A percentile compares a stretch with the other conserved stretches of the same genome.
Evolutionary conservation across 1,140 invertebrate species (phyloP).

Genomic region (Cherax quadricarinatus): DNA sequence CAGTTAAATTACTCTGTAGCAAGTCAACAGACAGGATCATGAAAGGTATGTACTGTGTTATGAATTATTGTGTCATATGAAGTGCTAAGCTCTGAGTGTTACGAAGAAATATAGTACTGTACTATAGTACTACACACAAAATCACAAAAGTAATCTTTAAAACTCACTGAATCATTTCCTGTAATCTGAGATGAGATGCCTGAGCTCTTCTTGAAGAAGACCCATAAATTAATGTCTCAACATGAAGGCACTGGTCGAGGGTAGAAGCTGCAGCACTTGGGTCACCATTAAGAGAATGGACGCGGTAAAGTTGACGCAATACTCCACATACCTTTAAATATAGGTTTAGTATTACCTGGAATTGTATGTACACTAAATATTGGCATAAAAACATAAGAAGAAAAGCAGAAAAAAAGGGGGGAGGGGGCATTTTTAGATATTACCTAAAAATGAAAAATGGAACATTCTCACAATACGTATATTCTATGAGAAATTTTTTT

Average conservation of each 20-base stretch:
- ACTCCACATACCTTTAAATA: constrained; percentile 56
- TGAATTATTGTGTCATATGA: too few relatives aligned
- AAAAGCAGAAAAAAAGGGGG: not conserved
- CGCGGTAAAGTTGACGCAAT: constrained; percentile 45
- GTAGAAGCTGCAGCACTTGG: constrained; percentile 31
- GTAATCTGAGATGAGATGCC: constrained; percentile 46
- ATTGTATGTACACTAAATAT: not conserved
- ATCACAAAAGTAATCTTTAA: too few relatives aligned
- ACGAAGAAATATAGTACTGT: too few relatives aligned
- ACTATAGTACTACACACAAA: too few relatives aligned
- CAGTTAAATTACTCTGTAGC: too few relatives aligned
- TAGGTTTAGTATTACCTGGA: not conserved
- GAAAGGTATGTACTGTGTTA: too few relatives aligned
- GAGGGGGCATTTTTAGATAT: not conserved
- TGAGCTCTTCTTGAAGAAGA: constrained; percentile 54
- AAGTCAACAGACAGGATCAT: too few relatives aligned
- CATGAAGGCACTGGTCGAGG: constrained; percentile 59
- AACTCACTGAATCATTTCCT: constrained; percentile 51
- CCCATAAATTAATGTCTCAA: constrained; percentile 45
- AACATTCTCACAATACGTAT: too few relatives aligned
- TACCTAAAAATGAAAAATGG: not conserved
- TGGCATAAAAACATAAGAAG: not conserved
- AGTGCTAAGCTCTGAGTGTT: too few relatives aligned
- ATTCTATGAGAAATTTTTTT: too few relatives aligned
- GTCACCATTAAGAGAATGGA: constrained; percentile 41